These are phyloP conservation scores for Hypomecis punctinalis DNA, from an alignment of 2,888 invertebrate species.

Conservation along the genomic window DNA sequence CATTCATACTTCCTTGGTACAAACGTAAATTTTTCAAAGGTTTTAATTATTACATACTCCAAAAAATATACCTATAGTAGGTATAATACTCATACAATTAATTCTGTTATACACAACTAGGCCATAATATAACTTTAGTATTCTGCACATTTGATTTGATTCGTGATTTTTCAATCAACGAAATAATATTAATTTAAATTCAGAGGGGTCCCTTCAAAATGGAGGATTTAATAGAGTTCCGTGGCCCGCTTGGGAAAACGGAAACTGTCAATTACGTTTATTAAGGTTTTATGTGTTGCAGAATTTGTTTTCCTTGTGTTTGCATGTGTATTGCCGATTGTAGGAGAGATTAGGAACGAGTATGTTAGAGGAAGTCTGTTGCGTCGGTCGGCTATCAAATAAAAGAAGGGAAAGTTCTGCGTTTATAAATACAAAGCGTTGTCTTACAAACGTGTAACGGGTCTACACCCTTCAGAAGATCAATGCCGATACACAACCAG, in stretches of 20 bases:
- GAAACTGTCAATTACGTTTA: conserved; percentile 26
- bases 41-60: not conserved
- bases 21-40: no score
- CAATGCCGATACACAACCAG: no score
- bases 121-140: conserved; percentile 6
- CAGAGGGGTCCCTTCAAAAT: conserved; percentile 40
- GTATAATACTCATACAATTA: not conserved
- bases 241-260: conserved; percentile 12
- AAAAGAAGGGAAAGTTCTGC: no score
- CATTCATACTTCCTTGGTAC: no score
- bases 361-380: not conserved
- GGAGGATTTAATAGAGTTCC: conserved; percentile 39
- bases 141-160: conserved; percentile 39
- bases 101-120: not conserved
- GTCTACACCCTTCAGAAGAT: no score
- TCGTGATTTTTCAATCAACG: conserved; percentile 51
- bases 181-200: conserved; percentile 52
- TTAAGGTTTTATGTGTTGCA: conserved; percentile 19
- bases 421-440: no score
- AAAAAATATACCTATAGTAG: not conserved
- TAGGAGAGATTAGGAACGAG: not conserved
- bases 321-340: not conserved
- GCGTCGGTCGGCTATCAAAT: no score
- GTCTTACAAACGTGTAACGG: no score
- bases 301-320: conserved; percentile 12